Conservation (phyloP, 2,113 vertebrate species). For the Gobius niger region DNA sequence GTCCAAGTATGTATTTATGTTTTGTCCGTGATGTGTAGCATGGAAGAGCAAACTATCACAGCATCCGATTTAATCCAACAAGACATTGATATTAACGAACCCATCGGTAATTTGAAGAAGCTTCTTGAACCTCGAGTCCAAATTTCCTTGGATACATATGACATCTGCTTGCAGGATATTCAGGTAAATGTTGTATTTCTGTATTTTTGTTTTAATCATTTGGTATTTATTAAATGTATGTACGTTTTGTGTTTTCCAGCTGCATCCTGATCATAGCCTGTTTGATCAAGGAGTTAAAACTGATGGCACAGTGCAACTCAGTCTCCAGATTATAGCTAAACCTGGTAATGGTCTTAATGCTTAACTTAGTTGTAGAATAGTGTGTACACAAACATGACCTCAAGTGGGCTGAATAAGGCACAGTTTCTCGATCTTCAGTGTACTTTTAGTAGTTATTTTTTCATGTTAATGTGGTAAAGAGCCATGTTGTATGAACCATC, state of each 20-base stretch:
- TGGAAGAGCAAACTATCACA: slow-evolving; percentile 92
- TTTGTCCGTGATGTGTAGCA: slow-evolving; percentile 69
- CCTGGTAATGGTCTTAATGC: slow-evolving; percentile 79
- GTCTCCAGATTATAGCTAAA: slow-evolving; percentile 94
- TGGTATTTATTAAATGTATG: no score
- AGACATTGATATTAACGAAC: slow-evolving; percentile 97
- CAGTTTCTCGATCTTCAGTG: no score
- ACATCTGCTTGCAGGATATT: slow-evolving; percentile 97
- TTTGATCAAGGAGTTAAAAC: slow-evolving; percentile 99
- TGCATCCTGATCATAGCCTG: slow-evolving; percentile 95
- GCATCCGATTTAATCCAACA: slow-evolving; percentile 95
- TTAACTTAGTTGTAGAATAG: background rate
- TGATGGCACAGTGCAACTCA: slow-evolving; percentile 97
- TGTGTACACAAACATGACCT: no score
- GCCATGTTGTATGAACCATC: no score
- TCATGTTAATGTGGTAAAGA: no score
- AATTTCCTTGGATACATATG: slow-evolving; percentile 89
- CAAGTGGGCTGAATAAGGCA: no score
- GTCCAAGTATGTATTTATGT: background rate
- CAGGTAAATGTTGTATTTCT: slow-evolving; percentile 77
- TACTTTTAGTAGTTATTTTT: no score
- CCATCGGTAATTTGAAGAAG: slow-evolving; percentile 95
- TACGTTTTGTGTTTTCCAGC: slow-evolving; percentile 64
- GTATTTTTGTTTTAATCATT: no score
- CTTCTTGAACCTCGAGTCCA: slow-evolving; percentile 94